phyloP scores from a whole-genome alignment of 2,888 invertebrate species.

The Omphaloscelis lunosa region DNA sequence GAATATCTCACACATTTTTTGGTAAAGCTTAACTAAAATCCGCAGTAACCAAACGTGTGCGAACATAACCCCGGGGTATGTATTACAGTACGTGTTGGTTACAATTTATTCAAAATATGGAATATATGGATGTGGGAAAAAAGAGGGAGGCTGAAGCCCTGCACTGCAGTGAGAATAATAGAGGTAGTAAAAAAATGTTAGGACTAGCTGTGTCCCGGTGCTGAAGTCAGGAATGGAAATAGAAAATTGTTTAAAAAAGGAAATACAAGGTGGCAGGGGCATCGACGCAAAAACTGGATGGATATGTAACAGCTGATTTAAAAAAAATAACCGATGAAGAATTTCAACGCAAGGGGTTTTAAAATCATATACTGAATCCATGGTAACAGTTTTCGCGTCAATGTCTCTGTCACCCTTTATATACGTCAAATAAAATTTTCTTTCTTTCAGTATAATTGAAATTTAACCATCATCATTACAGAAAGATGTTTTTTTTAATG shows the following conservation, averaged over 20 bases:
- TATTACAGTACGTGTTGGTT: conserved; percentile 16
- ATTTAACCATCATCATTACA: background rate
- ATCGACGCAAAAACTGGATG: too few species aligned
- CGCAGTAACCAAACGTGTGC: background rate
- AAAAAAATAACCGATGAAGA: too few species aligned
- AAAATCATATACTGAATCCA: too few species aligned
- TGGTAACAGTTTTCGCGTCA: too few species aligned
- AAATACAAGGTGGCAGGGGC: too few species aligned
- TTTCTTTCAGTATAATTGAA: background rate
- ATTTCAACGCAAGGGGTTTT: too few species aligned
- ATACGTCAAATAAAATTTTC: too few species aligned
- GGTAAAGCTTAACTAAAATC: background rate
- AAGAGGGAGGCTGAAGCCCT: background rate
- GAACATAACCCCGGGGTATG: conserved; percentile 6
- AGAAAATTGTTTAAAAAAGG: too few species aligned
- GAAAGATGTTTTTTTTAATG: background rate
- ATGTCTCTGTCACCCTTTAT: too few species aligned
- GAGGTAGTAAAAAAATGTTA: background rate
- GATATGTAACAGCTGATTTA: too few species aligned
- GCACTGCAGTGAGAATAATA: background rate
- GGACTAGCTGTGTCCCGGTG: background rate
- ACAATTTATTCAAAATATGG: conserved; percentile 18
- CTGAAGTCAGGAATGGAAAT: background rate
- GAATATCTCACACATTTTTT: conserved; percentile 13
- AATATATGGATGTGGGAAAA: conserved; percentile 1